Percentiles rank a stretch among this genome's conserved stretches.
Evolutionary conservation across 1,140 invertebrate species (phyloP).

Genomic region (Listronotus bonariensis): DNA sequence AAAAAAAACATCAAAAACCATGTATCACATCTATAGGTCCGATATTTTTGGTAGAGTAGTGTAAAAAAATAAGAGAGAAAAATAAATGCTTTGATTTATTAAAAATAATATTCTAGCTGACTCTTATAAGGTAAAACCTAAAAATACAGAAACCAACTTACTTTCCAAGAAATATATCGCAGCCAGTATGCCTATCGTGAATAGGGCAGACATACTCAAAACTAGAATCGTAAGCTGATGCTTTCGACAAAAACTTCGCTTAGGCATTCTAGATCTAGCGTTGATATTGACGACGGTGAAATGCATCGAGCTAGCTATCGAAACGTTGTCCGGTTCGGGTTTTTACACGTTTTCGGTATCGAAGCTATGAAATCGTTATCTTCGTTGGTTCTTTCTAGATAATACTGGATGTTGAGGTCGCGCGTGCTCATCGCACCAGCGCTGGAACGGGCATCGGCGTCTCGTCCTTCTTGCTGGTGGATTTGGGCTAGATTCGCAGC

Average conservation of each 20-base stretch:
- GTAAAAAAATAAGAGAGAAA: no score
- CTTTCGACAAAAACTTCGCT: constrained; percentile 72
- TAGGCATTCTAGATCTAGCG: constrained; percentile 63
- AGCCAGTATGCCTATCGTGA: constrained; percentile 74
- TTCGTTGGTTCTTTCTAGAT: constrained; percentile 44
- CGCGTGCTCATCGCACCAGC: constrained; percentile 42
- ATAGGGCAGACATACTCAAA: constrained; percentile 76
- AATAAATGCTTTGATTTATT: no score
- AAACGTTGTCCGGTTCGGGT: constrained; percentile 65
- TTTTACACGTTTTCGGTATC: constrained; percentile 54
- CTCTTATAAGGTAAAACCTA: no score
- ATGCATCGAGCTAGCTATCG: constrained; percentile 82
- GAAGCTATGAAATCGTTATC: constrained; percentile 33
- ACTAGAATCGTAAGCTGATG: constrained; percentile 79
- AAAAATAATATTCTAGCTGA: no score
- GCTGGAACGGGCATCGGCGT: constrained; percentile 19
- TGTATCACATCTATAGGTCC: no score
- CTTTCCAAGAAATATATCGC: constrained; percentile 74
- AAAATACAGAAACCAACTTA: constrained; percentile 55
- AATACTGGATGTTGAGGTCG: constrained; percentile 54
- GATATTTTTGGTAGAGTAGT: no score
- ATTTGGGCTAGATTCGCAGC: constrained; percentile 76
- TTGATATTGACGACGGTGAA: constrained; percentile 83
- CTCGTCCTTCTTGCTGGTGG: constrained; percentile 60
- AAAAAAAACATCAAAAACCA: no score